phyloP scores from a whole-genome alignment of 2,113 vertebrate species.

The Asarcornis scutulata region DNA sequence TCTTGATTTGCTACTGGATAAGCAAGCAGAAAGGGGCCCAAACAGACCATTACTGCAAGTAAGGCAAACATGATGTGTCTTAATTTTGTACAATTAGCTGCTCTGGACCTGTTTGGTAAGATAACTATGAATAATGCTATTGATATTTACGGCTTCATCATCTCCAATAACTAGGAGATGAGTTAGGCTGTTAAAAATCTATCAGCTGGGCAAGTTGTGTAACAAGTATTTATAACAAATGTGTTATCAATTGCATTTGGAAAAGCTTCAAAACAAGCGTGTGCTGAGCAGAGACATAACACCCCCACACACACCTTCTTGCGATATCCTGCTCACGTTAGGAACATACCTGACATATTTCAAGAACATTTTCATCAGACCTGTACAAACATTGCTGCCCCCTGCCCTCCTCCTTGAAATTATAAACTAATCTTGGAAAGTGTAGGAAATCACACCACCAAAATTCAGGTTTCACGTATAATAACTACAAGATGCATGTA shows the following conservation, averaged over 20 bases:
- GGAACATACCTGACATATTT: neutral
- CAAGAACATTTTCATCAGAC: neutral
- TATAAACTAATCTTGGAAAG: neutral
- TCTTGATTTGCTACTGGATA: neutral
- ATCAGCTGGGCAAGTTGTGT: neutral
- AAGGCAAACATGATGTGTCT: neutral
- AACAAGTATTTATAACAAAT: neutral
- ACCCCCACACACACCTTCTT: neutral
- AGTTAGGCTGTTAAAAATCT: neutral
- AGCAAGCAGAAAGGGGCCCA: neutral
- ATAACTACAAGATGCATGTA: neutral
- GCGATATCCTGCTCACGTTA: neutral
- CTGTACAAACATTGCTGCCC: neutral
- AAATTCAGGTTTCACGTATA: neutral
- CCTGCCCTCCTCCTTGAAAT: neutral
- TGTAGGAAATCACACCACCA: neutral
- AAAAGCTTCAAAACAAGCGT: slow-evolving; percentile 1
- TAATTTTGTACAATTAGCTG: neutral
- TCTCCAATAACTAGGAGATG: neutral
- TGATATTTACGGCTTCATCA: neutral
- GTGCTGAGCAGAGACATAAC: neutral
- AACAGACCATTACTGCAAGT: neutral
- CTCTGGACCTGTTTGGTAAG: neutral
- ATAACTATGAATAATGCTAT: neutral
- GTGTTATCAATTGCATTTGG: neutral